These are phyloP conservation scores for Danaus plexippus DNA, from an alignment of 1,140 invertebrate genomes.

Conservation along the genomic window DNA sequence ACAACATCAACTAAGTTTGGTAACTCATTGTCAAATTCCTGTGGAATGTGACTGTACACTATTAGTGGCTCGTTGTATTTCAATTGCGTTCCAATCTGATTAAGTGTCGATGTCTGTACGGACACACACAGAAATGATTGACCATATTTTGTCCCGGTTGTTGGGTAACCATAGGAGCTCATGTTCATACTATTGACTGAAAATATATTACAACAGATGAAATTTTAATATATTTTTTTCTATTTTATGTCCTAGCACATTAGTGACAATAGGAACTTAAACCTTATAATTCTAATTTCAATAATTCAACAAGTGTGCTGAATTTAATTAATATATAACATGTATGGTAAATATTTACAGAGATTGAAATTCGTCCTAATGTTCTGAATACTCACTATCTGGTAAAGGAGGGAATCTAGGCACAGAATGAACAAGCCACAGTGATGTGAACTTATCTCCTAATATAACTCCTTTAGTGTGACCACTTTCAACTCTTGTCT, in stretches of 20 bases:
- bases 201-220: slow-evolving; percentile 15
- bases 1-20: slow-evolving; percentile 76
- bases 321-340: no score
- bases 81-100: slow-evolving; percentile 81
- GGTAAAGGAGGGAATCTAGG: slow-evolving; percentile 84
- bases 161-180: slow-evolving; percentile 81
- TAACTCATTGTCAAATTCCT: slow-evolving; percentile 64
- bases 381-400: slow-evolving; percentile 39
- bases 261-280: no score
- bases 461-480: slow-evolving; percentile 90
- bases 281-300: no score
- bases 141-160: slow-evolving; percentile 80
- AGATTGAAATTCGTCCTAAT: background rate
- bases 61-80: slow-evolving; percentile 82
- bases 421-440: slow-evolving; percentile 94
- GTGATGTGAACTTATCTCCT: slow-evolving; percentile 79
- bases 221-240: no score
- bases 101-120: slow-evolving; percentile 75
- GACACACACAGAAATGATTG: slow-evolving; percentile 92
- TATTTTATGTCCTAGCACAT: no score
- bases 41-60: slow-evolving; percentile 68
- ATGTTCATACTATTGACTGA: slow-evolving; percentile 47
- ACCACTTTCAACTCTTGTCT: slow-evolving; percentile 73
- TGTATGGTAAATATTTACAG: no score
- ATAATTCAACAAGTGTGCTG: no score